Percentiles rank a stretch among this genome's conserved stretches.
Conservation (phyloP, 2,888 invertebrate species). For the Artemia sp. region DNA sequence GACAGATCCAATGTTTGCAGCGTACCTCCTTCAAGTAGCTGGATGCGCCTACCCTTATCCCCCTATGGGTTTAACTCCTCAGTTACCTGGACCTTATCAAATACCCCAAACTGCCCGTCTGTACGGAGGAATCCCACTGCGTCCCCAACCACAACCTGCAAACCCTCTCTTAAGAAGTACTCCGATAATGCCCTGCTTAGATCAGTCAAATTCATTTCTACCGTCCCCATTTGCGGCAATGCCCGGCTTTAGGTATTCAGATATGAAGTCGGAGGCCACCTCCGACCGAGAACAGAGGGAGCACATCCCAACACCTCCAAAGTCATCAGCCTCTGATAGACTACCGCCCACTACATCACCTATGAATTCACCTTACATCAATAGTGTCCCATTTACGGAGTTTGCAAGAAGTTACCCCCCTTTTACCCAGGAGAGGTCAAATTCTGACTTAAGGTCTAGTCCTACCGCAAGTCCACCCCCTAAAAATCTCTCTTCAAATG, state of each 20-base stretch:
- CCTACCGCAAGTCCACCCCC: conserved; percentile 31
- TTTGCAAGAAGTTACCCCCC: conserved; percentile 22
- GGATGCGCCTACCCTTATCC: conserved; percentile 33
- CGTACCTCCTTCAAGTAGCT: conserved; percentile 75
- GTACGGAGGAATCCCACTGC: conserved; percentile 20
- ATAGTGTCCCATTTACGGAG: conserved; percentile 16
- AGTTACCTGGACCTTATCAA: conserved; percentile 23
- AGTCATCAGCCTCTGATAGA: conserved; percentile 30
- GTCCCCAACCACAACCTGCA: conserved; percentile 22
- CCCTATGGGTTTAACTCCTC: conserved; percentile 28
- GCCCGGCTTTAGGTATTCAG: conserved; percentile 31
- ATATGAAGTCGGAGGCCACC: conserved; percentile 37
- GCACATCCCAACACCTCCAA: conserved; percentile 29
- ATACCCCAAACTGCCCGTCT: conserved; percentile 19
- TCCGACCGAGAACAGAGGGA: conserved; percentile 34
- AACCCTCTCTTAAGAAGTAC: background rate
- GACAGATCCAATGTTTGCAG: conserved; percentile 81
- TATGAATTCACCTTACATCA: conserved; percentile 21
- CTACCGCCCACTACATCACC: conserved; percentile 16
- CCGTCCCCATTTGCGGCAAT: conserved; percentile 25
- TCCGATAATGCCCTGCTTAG: conserved; percentile 39
- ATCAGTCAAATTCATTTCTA: conserved; percentile 25
- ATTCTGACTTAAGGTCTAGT: conserved; percentile 25
- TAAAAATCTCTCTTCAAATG: conserved; percentile 27
- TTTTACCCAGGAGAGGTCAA: conserved; percentile 24